These are phyloP conservation scores for Chromobotia macracanthus DNA, from an alignment of 2,797 vertebrate species.

Conservation along the genomic window DNA sequence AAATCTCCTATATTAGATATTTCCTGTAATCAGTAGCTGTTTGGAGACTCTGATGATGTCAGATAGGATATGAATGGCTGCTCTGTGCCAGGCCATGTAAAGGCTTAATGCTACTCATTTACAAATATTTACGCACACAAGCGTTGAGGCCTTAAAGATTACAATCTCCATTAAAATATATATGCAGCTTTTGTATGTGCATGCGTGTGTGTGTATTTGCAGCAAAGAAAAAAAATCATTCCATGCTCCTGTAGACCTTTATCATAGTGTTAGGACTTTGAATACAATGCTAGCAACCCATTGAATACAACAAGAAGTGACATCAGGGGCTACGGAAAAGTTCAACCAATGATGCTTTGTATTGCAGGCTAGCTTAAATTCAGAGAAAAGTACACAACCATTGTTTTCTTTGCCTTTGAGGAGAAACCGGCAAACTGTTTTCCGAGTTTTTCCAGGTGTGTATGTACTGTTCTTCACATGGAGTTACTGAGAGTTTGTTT, in stretches of 20 bases:
- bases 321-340: not conserved
- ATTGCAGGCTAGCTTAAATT: constrained; percentile 1
- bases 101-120: constrained; percentile 42
- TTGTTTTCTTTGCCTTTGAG: constrained; percentile 37
- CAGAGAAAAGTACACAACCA: constrained; percentile 38
- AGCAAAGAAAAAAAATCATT: not conserved
- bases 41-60: constrained; percentile 31
- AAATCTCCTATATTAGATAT: constrained; percentile 51
- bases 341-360: not conserved
- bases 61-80: constrained; percentile 33
- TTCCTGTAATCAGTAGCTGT: constrained; percentile 49
- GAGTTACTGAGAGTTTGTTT: constrained; percentile 43
- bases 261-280: not conserved
- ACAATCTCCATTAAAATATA: not conserved
- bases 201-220: not conserved
- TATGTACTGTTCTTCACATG: constrained; percentile 20
- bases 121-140: constrained; percentile 47
- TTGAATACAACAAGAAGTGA: not conserved
- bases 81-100: constrained; percentile 36
- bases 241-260: not conserved
- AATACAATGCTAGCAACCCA: not conserved
- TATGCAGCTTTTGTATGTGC: too few species aligned
- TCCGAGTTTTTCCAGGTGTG: constrained; percentile 40
- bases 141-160: constrained; percentile 29
- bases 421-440: constrained; percentile 51